These are phyloP conservation scores for Columba guinea DNA, from an alignment of 2,797 vertebrate genomes.

Conservation along the genomic window DNA sequence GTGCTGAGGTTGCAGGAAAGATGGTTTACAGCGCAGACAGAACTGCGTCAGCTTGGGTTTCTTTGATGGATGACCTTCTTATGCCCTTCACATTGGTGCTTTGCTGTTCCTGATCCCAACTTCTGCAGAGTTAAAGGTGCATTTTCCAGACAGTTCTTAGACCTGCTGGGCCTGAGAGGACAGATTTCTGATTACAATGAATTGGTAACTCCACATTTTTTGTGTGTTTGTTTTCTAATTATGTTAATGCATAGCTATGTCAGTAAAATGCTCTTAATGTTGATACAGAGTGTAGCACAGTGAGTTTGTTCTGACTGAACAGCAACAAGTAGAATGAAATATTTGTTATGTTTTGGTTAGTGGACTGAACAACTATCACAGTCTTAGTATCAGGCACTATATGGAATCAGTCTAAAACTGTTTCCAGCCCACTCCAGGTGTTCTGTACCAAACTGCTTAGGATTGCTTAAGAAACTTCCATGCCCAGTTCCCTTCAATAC, in stretches of 20 bases:
- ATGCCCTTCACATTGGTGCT: not conserved
- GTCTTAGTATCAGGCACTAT: not conserved
- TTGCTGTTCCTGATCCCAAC: not conserved
- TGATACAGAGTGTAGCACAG: not conserved
- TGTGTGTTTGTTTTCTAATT: not conserved
- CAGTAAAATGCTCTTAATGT: not conserved
- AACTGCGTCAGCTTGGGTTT: not conserved
- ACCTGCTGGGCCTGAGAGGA: not conserved
- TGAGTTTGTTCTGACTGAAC: not conserved
- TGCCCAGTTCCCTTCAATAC: not conserved
- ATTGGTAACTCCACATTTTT: not conserved
- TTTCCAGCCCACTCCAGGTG: not conserved
- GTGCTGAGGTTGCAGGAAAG: not conserved
- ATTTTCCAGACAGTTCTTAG: not conserved
- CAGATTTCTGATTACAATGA: not conserved
- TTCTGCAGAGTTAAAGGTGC: not conserved
- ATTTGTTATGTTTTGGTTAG: not conserved
- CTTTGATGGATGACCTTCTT: not conserved
- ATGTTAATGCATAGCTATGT: not conserved
- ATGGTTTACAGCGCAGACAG: not conserved
- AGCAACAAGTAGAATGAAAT: not conserved
- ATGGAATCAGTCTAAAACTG: not conserved
- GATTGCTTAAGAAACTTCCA: not conserved
- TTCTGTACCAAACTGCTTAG: not conserved
- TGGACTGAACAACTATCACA: not conserved